Conservation (phyloP, 2,797 vertebrate genomes). For the Poeciliopsis gracilis region DNA sequence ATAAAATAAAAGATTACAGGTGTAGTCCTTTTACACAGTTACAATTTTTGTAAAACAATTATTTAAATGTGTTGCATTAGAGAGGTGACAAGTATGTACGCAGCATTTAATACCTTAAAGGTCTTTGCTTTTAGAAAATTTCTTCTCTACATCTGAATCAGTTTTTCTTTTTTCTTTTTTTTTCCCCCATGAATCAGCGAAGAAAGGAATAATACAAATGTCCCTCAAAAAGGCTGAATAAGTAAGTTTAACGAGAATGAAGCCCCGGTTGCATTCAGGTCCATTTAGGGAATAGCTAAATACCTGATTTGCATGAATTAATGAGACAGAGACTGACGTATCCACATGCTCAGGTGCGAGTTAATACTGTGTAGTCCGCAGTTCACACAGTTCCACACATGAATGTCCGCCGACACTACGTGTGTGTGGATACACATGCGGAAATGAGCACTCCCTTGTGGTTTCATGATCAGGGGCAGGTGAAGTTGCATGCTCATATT, state of each 20-base stretch:
- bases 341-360: conserved; percentile 36
- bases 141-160: not conserved
- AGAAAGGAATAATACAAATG: not conserved
- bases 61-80: not conserved
- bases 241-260: conserved; percentile 27
- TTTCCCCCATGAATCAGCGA: not conserved
- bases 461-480: conserved; percentile 72
- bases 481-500: conserved; percentile 69
- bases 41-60: not conserved
- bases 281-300: conserved; percentile 40
- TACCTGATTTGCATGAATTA: conserved; percentile 33
- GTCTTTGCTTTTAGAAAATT: not conserved
- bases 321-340: conserved; percentile 21
- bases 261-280: conserved; percentile 18
- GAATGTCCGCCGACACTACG: conserved; percentile 26
- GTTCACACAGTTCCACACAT: conserved; percentile 47
- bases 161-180: not conserved
- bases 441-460: conserved; percentile 50
- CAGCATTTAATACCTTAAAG: not conserved
- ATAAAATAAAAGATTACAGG: not conserved
- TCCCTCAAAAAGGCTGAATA: conserved; percentile 14
- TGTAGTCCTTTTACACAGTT: not conserved
- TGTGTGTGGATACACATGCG: conserved; percentile 23
- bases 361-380: conserved; percentile 36
- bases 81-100: not conserved